Conservation (phyloP, 2,113 vertebrate species). For the Pao palembangensis region DNA sequence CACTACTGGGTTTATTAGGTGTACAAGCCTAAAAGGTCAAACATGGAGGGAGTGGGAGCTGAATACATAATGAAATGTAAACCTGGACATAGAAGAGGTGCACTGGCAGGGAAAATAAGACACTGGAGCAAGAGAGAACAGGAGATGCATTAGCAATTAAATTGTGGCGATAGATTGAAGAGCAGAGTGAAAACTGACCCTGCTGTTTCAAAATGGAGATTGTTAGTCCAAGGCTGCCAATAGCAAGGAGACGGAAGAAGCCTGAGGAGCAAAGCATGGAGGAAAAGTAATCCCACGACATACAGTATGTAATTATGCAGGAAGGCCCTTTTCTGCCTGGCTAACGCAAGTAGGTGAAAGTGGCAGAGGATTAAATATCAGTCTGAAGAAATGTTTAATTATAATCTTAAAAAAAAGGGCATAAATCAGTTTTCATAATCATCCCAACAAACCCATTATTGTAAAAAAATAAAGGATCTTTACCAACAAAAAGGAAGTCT, state of each 20-base stretch:
- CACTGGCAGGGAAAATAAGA: slow-evolving; percentile 23
- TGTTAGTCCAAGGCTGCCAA: slow-evolving; percentile 56
- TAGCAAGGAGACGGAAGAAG: slow-evolving; percentile 40
- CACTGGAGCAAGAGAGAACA: slow-evolving; percentile 39
- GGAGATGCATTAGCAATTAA: slow-evolving; percentile 64
- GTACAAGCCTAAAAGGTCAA: slow-evolving; percentile 16
- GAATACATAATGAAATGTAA: too few relatives aligned
- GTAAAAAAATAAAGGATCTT: too few relatives aligned
- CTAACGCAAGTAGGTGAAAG: slow-evolving; percentile 28
- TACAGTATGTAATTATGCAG: slow-evolving; percentile 64
- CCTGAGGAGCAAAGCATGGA: slow-evolving; percentile 13
- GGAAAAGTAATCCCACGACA: slow-evolving; percentile 65
- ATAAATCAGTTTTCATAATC: too few relatives aligned
- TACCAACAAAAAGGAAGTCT: too few relatives aligned
- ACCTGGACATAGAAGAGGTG: slow-evolving; percentile 5
- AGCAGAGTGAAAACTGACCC: slow-evolving; percentile 64
- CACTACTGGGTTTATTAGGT: slow-evolving; percentile 16
- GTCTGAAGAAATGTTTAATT: too few relatives aligned
- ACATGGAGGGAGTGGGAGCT: neutral
- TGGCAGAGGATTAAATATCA: neutral
- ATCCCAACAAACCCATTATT: too few relatives aligned
- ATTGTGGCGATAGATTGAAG: slow-evolving; percentile 25
- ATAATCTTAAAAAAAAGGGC: too few relatives aligned
- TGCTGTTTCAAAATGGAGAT: slow-evolving; percentile 63
- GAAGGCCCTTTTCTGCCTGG: slow-evolving; percentile 42